Conservation (phyloP, 1,140 invertebrate species). For the Drosophila arizonae region DNA sequence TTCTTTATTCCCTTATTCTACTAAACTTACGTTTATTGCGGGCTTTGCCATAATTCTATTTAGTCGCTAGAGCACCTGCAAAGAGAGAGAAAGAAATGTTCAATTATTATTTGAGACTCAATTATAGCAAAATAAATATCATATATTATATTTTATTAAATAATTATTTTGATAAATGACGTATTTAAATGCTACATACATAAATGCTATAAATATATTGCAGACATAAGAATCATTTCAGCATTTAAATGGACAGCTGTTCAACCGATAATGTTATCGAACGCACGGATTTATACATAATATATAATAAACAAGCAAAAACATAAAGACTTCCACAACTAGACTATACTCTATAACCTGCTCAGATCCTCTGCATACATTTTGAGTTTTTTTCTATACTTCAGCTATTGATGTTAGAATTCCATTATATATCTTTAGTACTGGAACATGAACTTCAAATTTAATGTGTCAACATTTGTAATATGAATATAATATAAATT, state of each 20-base stretch:
- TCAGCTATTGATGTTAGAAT: too few species aligned
- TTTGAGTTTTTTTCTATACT: too few species aligned
- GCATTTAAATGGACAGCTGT: conserved; percentile 6
- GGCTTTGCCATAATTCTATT: conserved; percentile 3
- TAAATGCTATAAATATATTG: neutral
- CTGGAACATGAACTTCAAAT: too few species aligned
- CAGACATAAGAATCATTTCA: conserved; percentile 9
- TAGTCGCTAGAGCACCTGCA: neutral
- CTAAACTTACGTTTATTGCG: conserved; percentile 2
- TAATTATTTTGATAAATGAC: conserved; percentile 1
- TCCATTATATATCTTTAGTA: too few species aligned
- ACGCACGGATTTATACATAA: too few species aligned
- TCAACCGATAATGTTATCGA: conserved; percentile 6
- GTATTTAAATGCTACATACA: neutral
- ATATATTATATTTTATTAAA: neutral
- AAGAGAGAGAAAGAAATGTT: neutral
- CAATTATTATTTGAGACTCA: neutral
- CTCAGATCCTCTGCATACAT: too few species aligned
- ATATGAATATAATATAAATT: too few species aligned
- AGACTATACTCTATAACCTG: too few species aligned
- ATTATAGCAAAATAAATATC: neutral
- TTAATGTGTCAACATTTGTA: too few species aligned
- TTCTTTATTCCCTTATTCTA: too few species aligned
- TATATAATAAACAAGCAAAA: too few species aligned
- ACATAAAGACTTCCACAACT: too few species aligned